A percentile compares a stretch with the other conserved stretches of the same genome.
These are phyloP conservation scores for Anguilla rostrata DNA, from an alignment of 2,113 vertebrate genomes.

Conservation along the genomic window DNA sequence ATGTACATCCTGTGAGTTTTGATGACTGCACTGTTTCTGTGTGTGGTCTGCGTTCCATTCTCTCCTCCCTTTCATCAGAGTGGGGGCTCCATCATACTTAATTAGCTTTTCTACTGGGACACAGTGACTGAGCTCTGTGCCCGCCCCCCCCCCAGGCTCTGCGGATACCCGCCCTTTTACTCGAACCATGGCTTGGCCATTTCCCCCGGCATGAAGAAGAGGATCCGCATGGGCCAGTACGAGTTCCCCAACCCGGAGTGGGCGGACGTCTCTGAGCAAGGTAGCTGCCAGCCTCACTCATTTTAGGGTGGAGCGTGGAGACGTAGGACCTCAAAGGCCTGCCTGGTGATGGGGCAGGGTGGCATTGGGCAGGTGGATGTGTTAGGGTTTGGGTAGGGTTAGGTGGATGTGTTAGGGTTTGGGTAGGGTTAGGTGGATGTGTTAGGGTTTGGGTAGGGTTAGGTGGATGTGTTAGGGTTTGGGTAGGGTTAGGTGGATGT, in stretches of 20 bases:
- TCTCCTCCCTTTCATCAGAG: not conserved
- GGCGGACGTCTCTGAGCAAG: constrained; percentile 96
- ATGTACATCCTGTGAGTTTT: constrained; percentile 97
- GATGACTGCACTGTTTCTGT: not conserved
- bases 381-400: too few species aligned
- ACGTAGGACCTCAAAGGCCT: too few species aligned
- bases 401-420: too few species aligned
- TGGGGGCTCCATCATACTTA: not conserved
- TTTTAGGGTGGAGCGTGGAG: too few species aligned
- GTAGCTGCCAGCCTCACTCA: constrained; percentile 57
- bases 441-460: too few species aligned
- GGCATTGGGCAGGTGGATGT: too few species aligned
- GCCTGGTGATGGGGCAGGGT: too few species aligned
- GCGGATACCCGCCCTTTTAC: constrained; percentile 96
- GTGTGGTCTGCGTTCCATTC: not conserved
- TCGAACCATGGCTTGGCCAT: constrained; percentile 96
- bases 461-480: too few species aligned
- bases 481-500: too few species aligned
- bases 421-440: too few species aligned
- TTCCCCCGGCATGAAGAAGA: constrained; percentile 97
- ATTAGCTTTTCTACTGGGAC: not conserved
- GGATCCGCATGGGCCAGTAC: constrained; percentile 94
- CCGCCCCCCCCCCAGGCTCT: constrained; percentile 72
- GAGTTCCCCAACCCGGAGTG: constrained; percentile 97
- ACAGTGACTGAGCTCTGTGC: not conserved